Percentiles rank a stretch among this genome's conserved stretches.
Conservation (phyloP, 2,113 vertebrate species). For the Ammospiza nelsoni region DNA sequence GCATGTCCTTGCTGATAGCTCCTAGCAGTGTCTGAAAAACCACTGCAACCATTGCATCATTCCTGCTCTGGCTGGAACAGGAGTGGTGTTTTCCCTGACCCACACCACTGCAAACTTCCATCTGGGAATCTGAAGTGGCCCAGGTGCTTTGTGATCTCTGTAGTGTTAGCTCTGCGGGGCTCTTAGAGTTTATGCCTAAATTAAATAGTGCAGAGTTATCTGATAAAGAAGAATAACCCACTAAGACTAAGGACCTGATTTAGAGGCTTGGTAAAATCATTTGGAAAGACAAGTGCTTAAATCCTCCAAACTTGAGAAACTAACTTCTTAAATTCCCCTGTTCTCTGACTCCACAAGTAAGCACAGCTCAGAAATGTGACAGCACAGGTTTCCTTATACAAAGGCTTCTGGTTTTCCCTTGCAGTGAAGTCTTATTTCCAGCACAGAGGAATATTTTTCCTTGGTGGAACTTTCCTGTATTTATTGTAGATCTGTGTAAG, state of each 20-base stretch:
- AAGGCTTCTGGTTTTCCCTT: not conserved
- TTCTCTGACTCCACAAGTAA: not conserved
- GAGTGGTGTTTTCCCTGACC: accelerated
- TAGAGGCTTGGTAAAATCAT: not conserved
- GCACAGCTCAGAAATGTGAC: not conserved
- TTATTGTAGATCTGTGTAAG: not conserved
- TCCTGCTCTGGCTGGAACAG: not conserved
- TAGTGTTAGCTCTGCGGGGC: not conserved
- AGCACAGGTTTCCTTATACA: not conserved
- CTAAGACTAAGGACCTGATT: not conserved
- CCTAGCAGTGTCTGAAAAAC: not conserved
- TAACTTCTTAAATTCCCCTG: not conserved
- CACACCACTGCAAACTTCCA: not conserved
- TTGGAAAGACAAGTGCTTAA: not conserved
- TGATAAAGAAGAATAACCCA: not conserved
- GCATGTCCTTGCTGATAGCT: not conserved
- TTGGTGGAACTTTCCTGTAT: not conserved
- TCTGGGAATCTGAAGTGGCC: not conserved
- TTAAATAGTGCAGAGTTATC: not conserved
- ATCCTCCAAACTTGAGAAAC: not conserved
- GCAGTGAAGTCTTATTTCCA: not conserved
- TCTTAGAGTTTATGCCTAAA: not conserved
- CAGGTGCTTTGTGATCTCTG: not conserved
- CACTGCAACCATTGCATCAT: not conserved
- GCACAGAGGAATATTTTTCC: not conserved